phyloP scores from a whole-genome alignment of 2,113 vertebrate genomes.

The Malurus cyaneus region DNA sequence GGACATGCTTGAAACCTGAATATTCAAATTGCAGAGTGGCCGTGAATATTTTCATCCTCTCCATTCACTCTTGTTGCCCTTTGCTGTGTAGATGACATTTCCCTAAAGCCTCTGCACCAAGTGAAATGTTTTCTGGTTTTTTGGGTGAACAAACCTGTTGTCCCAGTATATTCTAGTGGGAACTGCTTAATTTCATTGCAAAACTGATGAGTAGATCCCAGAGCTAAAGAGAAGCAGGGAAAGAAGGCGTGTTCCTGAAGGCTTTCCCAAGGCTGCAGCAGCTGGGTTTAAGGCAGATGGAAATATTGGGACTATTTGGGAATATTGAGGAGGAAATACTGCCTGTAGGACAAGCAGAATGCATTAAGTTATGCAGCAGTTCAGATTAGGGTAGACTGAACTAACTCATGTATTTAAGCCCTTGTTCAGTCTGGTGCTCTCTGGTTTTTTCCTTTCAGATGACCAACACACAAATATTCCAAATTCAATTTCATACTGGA shows the following conservation, averaged over 20 bases:
- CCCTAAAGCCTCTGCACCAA: background rate
- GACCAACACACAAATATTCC: slow-evolving; percentile 97
- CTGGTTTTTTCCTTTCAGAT: slow-evolving; percentile 74
- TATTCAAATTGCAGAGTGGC: background rate
- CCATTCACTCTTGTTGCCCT: background rate
- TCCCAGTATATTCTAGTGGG: background rate
- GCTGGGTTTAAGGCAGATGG: background rate
- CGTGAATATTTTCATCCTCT: background rate
- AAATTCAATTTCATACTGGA: slow-evolving; percentile 98
- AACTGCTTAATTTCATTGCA: background rate
- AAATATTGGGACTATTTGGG: background rate
- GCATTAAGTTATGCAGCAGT: background rate
- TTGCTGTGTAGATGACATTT: background rate
- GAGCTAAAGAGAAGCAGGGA: background rate
- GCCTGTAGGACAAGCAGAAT: background rate
- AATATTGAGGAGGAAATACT: background rate
- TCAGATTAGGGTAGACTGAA: background rate
- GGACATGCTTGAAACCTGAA: background rate
- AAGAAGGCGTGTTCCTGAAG: background rate
- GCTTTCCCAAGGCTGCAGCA: background rate
- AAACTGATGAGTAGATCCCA: background rate
- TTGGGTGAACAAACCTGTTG: background rate
- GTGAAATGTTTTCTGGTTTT: background rate
- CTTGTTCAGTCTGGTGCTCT: background rate
- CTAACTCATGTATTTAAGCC: background rate